Evolutionary conservation across 2,797 vertebrate species (phyloP), one percentile per base, ranked within the genome.

Genomic region (Momotus momota): DNA sequence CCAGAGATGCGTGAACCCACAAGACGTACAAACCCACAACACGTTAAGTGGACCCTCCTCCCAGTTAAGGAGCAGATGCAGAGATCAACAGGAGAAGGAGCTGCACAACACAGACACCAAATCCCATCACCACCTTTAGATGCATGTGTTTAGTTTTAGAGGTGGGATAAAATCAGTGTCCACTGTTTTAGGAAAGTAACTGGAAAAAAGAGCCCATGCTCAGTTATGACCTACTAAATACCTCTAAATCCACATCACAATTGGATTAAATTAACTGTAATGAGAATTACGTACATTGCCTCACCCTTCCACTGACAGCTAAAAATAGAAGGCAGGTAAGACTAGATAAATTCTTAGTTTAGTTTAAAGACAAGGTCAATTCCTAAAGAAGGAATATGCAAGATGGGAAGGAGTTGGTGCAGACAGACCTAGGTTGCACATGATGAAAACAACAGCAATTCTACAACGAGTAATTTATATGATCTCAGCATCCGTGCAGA

Each of bases 231-330:
- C 87, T 73, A 16, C 77, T 94, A 96, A 97, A 23, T 60, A 85
- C 75, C 70, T 88, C 78, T 81, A 97, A 96, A 90, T 48, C 96
- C 94, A 77, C 88, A 87, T 49, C 64, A 95, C 95, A 97, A 96
- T 97, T 96, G 96, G 96, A 97, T 97, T 97, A 97, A 92, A 90
- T 51, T 70, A 87, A 88, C 92, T 6, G 26, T 70, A 90, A 90
- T 77, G 71, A 92, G 93, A 96, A 94, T 89, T 95, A 96, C 25
- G 26, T 64, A 72, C 52, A 64, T 26, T 73, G 83, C 90, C 92
- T 95, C 92, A 87, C 81, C 82, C 93, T 84, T 96, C 80, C 78
- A 82, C 90, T 49, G 60, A 86, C 71, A 80, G 66, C 80, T 92
- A 45, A 92, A 92, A 94, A 96, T 87, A 97, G 93, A 81, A 77